Conservation (phyloP, 35 echinoderm and acorn worm species). For the Diadema setosum region DNA sequence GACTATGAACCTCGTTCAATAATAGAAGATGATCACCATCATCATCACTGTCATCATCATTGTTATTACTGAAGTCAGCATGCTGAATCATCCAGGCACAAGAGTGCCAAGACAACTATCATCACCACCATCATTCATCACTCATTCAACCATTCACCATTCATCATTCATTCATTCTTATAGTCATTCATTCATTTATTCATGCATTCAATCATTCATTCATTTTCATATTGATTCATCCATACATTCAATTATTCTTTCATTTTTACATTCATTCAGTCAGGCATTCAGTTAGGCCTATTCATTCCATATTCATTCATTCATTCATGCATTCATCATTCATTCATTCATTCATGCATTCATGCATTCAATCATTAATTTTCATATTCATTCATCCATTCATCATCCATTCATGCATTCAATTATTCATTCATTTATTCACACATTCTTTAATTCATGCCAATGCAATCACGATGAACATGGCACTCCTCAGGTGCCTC, state of each 20-base stretch:
- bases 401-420: no score
- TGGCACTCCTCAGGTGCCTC: no score
- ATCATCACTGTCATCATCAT: neutral
- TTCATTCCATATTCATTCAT: no score
- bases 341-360: no score
- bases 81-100: neutral
- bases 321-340: no score
- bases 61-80: neutral
- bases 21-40: neutral
- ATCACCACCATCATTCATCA: no score
- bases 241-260: neutral
- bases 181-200: no score
- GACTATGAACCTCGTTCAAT: no score
- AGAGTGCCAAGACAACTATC: neutral
- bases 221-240: neutral
- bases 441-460: neutral
- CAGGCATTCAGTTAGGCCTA: neutral
- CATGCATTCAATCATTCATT: neutral
- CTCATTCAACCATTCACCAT: neutral
- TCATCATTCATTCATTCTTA: neutral
- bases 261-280: neutral
- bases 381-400: neutral
- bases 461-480: no score
- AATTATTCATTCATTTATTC: neutral
- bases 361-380: neutral